Evolutionary conservation across 1,140 invertebrate species (phyloP).

Genomic region (Battus philenor): DNA sequence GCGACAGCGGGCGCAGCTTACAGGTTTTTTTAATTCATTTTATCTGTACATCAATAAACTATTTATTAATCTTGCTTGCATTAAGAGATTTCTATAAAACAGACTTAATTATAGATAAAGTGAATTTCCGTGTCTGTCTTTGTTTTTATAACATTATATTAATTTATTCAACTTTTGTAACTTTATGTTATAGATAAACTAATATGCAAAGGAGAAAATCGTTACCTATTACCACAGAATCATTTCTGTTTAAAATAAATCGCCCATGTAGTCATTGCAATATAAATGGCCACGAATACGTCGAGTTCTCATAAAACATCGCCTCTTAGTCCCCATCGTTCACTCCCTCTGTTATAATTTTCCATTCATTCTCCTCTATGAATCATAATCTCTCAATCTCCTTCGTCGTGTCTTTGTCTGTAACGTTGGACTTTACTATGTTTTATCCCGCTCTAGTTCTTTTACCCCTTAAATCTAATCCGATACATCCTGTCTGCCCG

Average conservation of each 20-base stretch:
- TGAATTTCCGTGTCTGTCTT: too few species aligned
- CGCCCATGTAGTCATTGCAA: background rate
- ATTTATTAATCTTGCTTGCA: background rate
- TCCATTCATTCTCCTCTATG: conserved; percentile 75
- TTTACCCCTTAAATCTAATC: conserved; percentile 74
- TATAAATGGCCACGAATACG: conserved; percentile 40
- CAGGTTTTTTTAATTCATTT: conserved; percentile 2
- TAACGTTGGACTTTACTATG: conserved; percentile 28
- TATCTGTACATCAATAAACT: conserved; percentile 2
- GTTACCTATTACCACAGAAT: too few species aligned
- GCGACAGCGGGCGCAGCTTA: background rate
- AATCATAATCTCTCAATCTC: conserved; percentile 77
- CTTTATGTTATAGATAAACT: background rate
- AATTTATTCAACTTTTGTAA: background rate
- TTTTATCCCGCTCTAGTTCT: conserved; percentile 56
- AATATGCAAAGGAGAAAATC: too few species aligned
- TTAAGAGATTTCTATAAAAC: conserved; percentile 7
- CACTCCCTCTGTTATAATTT: conserved; percentile 72
- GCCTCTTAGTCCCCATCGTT: conserved; percentile 54
- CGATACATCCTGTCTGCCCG: conserved; percentile 60
- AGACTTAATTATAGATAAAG: background rate
- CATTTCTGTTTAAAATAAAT: too few species aligned
- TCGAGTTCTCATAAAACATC: conserved; percentile 36
- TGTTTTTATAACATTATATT: too few species aligned
- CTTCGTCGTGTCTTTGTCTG: conserved; percentile 48